phyloP scores from a whole-genome alignment of 1,140 invertebrate genomes.

The Stegodyphus dumicola region DNA sequence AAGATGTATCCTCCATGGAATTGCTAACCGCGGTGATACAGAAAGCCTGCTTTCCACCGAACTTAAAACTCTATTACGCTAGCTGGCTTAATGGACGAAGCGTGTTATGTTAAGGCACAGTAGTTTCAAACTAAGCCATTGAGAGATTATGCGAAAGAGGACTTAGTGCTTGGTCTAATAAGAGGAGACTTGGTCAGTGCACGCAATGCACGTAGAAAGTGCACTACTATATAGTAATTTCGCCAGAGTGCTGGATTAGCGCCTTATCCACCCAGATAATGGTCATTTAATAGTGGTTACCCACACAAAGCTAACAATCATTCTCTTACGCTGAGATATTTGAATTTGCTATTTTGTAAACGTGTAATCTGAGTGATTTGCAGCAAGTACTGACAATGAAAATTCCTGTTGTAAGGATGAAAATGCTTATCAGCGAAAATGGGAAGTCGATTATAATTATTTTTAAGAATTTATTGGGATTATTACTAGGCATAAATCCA shows the following conservation, averaged over 20 bases:
- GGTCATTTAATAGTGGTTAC: slow-evolving; percentile 45
- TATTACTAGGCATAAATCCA: no score
- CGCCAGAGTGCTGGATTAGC: slow-evolving; percentile 52
- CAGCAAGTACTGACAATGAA: no score
- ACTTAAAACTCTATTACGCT: slow-evolving; percentile 25
- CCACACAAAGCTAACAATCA: background rate
- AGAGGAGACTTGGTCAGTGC: slow-evolving; percentile 8
- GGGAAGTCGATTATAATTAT: no score
- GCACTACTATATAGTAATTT: slow-evolving; percentile 41
- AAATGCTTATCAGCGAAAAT: no score
- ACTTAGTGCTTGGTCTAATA: slow-evolving; percentile 54
- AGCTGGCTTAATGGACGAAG: slow-evolving; percentile 52
- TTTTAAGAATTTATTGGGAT: no score
- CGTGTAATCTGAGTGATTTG: no score
- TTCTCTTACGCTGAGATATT: no score
- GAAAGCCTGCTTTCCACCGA: background rate
- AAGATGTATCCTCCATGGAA: no score
- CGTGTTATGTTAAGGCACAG: slow-evolving; percentile 19
- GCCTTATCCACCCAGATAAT: slow-evolving; percentile 49
- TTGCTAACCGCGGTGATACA: background rate
- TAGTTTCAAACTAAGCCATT: slow-evolving; percentile 37
- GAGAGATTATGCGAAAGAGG: slow-evolving; percentile 51
- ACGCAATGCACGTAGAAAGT: slow-evolving; percentile 33
- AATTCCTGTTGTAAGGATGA: no score
- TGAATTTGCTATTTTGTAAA: no score